A percentile compares a stretch with the other conserved stretches of the same genome.
phyloP scores from a whole-genome alignment of 2,797 vertebrate species.

The Etheostoma nigrum region DNA sequence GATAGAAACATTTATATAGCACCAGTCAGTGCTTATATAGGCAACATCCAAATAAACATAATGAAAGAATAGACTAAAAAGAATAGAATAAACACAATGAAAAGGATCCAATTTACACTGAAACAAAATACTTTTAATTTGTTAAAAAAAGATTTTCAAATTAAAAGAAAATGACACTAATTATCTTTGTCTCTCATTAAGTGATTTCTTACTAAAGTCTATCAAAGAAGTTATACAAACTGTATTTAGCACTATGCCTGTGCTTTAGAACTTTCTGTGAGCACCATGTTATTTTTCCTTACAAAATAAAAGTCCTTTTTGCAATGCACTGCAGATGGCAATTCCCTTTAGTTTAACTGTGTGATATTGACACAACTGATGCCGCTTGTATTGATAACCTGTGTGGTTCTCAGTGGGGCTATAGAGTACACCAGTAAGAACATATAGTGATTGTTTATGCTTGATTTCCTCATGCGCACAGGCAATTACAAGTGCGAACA shows the following conservation, averaged over 20 bases:
- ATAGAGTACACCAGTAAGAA: slow-evolving; percentile 14
- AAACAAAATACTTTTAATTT: neutral
- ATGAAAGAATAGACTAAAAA: neutral
- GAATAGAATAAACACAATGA: neutral
- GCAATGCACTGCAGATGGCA: neutral
- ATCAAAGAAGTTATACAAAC: neutral
- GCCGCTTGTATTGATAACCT: slow-evolving; percentile 36
- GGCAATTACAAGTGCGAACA: slow-evolving; percentile 8
- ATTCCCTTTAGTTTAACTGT: slow-evolving; percentile 7
- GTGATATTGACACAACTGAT: slow-evolving; percentile 26
- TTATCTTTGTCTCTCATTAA: slow-evolving; percentile 20
- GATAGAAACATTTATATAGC: slow-evolving; percentile 51
- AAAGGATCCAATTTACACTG: neutral
- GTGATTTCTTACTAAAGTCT: slow-evolving; percentile 12
- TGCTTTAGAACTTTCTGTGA: neutral
- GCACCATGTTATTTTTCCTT: neutral
- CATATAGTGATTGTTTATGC: slow-evolving; percentile 36
- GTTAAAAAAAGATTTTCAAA: slow-evolving; percentile 14
- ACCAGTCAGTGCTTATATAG: slow-evolving; percentile 55
- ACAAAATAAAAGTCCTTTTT: neutral
- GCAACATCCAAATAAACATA: slow-evolving; percentile 34
- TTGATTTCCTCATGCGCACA: slow-evolving; percentile 44
- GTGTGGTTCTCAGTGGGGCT: slow-evolving; percentile 11
- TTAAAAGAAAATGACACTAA: slow-evolving; percentile 37
- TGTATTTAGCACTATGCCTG: neutral